These are phyloP conservation scores for Alosa sapidissima DNA, from an alignment of 2,797 vertebrate genomes.

Conservation along the genomic window DNA sequence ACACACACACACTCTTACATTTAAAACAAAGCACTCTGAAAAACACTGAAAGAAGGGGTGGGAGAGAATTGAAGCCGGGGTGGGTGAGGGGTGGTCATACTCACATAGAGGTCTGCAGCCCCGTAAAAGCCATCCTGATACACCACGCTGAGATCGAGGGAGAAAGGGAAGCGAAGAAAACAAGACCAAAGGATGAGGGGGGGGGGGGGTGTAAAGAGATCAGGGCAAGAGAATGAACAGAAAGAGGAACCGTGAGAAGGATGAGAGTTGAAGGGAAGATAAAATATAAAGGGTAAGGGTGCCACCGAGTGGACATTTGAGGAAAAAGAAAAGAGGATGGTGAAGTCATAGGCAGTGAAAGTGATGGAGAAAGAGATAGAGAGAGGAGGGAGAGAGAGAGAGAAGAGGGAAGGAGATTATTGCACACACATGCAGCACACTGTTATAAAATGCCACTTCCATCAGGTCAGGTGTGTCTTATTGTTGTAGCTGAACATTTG, in stretches of 20 bases:
- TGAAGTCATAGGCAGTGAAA: conserved; percentile 47
- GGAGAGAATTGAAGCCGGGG: conserved; percentile 48
- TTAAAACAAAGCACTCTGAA: conserved; percentile 64
- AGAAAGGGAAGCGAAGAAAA: conserved; percentile 50
- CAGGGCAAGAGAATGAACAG: not conserved
- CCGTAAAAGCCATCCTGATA: conserved; percentile 99
- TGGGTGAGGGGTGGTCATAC: conserved; percentile 75
- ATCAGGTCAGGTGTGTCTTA: not conserved
- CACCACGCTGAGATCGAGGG: conserved; percentile 91
- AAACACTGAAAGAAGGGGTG: conserved; percentile 63
- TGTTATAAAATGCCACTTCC: conserved; percentile 44
- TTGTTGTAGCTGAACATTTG: not conserved
- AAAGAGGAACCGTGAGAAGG: not conserved
- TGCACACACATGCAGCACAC: conserved; percentile 51
- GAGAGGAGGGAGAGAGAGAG: conserved; percentile 62
- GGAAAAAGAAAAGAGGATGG: conserved; percentile 56
- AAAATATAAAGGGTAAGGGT: conserved; percentile 42
- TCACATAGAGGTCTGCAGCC: conserved; percentile 98
- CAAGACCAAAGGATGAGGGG: conserved; percentile 18
- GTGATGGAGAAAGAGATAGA: conserved; percentile 61
- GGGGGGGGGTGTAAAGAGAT: conserved; percentile 17
- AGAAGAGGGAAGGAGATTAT: conserved; percentile 51
- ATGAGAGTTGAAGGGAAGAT: not conserved
- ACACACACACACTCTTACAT: conserved; percentile 7
- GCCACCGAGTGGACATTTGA: conserved; percentile 69